Evolutionary conservation across 1,140 invertebrate species (phyloP), one percentile per base, ranked within the genome.

Genomic region (Drosophila carrolli): DNA sequence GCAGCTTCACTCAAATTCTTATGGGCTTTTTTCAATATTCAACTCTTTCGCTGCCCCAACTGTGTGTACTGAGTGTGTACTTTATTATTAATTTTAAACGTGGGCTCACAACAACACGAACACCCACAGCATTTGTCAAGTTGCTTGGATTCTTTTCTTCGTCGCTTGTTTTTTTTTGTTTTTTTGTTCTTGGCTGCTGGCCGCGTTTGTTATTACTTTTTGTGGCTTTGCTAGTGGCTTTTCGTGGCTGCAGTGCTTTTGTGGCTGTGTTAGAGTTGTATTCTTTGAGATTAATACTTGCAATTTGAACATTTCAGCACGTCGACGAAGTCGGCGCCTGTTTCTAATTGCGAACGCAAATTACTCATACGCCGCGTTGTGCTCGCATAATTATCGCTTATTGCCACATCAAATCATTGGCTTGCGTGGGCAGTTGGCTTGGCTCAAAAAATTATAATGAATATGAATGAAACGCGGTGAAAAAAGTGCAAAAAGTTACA

Each of bases 321-420:
- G 78, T 80, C 66, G 67, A 71, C 38, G 73, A 10, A 38, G 37
- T 80, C 78, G 75, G 83, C 82, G 84, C 79, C 85, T 75, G 57
- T 47, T 72, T 88, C 81, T 86, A 85, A 85, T 88, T 83, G 84
- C 79, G 63, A 78, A 73, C 75, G 60, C 61, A 89, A 85, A 89
- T 89, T 89, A 90, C 84, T 89, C 84, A 89, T 89, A 89, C 84
- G 84, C 77, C 77, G 72, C 60, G 79, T 88, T 86, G 62, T 81
- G 82, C 78, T 86, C 83, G 78, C 84, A 83, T 88, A 88, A 88
- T 88, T 83, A 88, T 82, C 72, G 63, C 73, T 81, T 75, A 67
- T 54, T 83, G 55, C 58, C 75, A 75, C 65, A 72, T 80, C 57
- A 57, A 84, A 75, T 75, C 65, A 58, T 29, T 58, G 43, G 10